Percentiles rank a stretch among this genome's conserved stretches.
phyloP scores from a whole-genome alignment of 53 echinoderm and acorn worm genomes.

The Paelopatides confundens region DNA sequence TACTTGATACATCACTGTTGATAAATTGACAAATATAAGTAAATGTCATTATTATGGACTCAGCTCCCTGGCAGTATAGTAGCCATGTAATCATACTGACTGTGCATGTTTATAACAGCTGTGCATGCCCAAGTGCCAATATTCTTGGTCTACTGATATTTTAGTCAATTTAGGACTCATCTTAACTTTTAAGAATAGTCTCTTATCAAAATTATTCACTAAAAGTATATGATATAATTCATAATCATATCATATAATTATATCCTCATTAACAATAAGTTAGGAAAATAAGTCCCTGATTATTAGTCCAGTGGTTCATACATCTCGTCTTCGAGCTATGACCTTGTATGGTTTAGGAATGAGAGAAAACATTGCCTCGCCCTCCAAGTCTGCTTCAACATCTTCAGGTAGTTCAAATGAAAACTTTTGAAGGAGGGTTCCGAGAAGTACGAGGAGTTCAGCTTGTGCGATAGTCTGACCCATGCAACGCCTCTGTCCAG shows the following conservation, averaged over 20 bases:
- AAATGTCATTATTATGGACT: too few relatives aligned
- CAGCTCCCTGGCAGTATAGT: too few relatives aligned
- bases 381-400: conserved; percentile 90
- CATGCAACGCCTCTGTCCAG: conserved; percentile 87
- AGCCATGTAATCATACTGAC: background rate
- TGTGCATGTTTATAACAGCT: background rate
- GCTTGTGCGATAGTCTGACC: conserved; percentile 83
- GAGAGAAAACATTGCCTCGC: conserved; percentile 89
- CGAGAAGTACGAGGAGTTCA: conserved; percentile 91
- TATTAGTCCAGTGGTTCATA: background rate
- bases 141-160: too few relatives aligned
- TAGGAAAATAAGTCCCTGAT: background rate
- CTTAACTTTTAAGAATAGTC: too few relatives aligned
- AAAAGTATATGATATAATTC: too few relatives aligned
- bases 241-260: too few relatives aligned
- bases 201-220: too few relatives aligned
- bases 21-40: too few relatives aligned
- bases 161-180: too few relatives aligned
- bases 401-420: conserved; percentile 88
- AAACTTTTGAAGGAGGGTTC: conserved; percentile 83
- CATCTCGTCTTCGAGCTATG: conserved; percentile 52
- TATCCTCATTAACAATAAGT: too few relatives aligned
- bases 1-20: too few relatives aligned
- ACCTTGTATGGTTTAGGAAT: conserved; percentile 96
- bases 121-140: too few relatives aligned